phyloP scores from a whole-genome alignment of 1,140 invertebrate genomes.

The Frieseomelitta varia region DNA sequence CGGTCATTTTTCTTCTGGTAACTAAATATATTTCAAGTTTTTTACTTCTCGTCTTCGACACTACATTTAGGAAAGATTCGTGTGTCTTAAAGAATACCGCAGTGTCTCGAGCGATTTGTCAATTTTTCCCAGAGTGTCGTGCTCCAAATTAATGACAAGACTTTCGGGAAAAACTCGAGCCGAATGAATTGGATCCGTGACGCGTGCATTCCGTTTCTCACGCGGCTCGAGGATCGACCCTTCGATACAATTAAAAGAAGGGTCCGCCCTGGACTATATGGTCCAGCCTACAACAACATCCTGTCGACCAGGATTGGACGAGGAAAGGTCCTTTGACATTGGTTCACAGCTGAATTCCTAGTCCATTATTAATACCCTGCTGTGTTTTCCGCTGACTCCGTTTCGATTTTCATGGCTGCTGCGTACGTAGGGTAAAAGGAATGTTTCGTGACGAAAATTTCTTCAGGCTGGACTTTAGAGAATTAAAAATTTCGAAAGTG shows the following conservation, averaged over 20 bases:
- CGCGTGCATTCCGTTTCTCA: conserved; percentile 47
- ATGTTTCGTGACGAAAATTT: neutral
- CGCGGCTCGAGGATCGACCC: conserved; percentile 38
- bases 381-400: conserved; percentile 45
- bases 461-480: neutral
- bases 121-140: conserved; percentile 8
- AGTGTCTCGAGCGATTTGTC: conserved; percentile 13
- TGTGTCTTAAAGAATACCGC: neutral
- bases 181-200: conserved; percentile 16
- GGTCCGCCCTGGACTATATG: conserved; percentile 75
- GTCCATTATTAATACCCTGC: conserved; percentile 69
- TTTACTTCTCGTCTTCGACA: neutral
- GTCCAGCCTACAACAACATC: conserved; percentile 68
- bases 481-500: neutral
- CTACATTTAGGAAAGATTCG: neutral
- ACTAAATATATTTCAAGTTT: neutral
- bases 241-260: conserved; percentile 69
- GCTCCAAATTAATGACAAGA: conserved; percentile 31
- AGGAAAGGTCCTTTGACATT: conserved; percentile 72
- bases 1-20: too few relatives aligned
- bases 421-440: neutral
- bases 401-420: conserved; percentile 16
- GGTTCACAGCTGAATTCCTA: conserved; percentile 54
- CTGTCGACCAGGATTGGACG: conserved; percentile 58
- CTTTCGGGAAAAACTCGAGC: conserved; percentile 15